These are phyloP conservation scores for Apodemus sylvaticus DNA, from an alignment of 2,113 vertebrate species.

Conservation along the genomic window DNA sequence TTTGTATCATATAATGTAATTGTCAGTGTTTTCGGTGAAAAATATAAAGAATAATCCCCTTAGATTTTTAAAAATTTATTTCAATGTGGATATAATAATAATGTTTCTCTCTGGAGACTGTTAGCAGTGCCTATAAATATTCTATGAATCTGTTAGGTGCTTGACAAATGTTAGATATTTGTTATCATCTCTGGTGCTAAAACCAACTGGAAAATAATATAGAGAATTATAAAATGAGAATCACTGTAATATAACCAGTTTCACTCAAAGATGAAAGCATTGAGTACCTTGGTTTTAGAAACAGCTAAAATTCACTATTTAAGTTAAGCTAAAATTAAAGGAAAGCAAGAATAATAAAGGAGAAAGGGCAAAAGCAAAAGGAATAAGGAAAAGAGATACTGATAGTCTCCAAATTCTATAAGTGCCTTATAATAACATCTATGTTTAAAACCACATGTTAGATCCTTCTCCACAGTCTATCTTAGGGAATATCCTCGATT, in stretches of 20 bases:
- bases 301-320: neutral
- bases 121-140: neutral
- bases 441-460: neutral
- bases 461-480: neutral
- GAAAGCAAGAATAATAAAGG: neutral
- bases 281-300: neutral
- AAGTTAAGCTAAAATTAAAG: neutral
- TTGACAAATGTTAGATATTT: neutral
- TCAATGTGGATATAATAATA: neutral
- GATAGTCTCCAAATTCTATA: neutral
- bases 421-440: neutral
- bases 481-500: too few relatives aligned
- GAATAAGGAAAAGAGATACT: neutral
- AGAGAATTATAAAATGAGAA: neutral
- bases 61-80: neutral
- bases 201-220: conserved; percentile 1
- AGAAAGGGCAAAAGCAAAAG: neutral
- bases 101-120: conserved; percentile 27
- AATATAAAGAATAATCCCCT: neutral
- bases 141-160: neutral
- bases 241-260: neutral
- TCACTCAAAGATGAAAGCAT: neutral
- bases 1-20: neutral
- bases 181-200: neutral
- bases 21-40: neutral